Evolutionary conservation across 2,797 vertebrate genomes (phyloP).

Genomic region (Malurus splendens): DNA sequence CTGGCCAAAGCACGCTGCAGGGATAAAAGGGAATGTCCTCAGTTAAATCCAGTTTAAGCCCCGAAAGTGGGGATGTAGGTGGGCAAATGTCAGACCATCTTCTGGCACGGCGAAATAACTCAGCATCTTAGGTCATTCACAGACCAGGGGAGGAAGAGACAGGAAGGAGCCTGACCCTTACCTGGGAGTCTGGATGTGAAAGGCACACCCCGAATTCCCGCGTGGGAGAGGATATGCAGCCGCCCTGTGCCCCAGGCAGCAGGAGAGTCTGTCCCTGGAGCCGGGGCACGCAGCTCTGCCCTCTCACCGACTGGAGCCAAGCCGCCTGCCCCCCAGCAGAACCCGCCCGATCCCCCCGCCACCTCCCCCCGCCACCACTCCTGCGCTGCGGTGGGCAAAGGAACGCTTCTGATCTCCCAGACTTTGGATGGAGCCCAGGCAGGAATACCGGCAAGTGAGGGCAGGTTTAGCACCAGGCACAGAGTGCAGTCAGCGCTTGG

Average conservation of each 20-base stretch:
- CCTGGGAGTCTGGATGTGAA: neutral
- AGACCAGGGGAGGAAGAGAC: neutral
- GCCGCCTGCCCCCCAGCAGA: neutral
- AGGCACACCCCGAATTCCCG: neutral
- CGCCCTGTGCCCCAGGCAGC: neutral
- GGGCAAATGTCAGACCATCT: neutral
- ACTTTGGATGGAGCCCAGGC: neutral
- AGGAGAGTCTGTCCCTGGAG: neutral
- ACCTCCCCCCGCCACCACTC: neutral
- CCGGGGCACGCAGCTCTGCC: neutral
- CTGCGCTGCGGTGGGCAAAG: neutral
- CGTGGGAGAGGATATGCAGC: neutral
- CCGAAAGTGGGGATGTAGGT: neutral
- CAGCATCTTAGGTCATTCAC: neutral
- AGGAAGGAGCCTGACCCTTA: neutral
- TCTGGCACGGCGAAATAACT: neutral
- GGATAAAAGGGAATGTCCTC: neutral
- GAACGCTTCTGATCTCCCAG: neutral
- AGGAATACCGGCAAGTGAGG: neutral
- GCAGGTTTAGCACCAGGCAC: neutral
- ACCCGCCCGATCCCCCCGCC: fast-evolving
- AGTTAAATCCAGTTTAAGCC: neutral
- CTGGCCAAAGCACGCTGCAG: neutral
- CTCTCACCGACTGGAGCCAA: neutral
- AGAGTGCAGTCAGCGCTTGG: neutral